Evolutionary conservation across 1,140 invertebrate genomes (phyloP).

Genomic region (Trachelipus rathkii): DNA sequence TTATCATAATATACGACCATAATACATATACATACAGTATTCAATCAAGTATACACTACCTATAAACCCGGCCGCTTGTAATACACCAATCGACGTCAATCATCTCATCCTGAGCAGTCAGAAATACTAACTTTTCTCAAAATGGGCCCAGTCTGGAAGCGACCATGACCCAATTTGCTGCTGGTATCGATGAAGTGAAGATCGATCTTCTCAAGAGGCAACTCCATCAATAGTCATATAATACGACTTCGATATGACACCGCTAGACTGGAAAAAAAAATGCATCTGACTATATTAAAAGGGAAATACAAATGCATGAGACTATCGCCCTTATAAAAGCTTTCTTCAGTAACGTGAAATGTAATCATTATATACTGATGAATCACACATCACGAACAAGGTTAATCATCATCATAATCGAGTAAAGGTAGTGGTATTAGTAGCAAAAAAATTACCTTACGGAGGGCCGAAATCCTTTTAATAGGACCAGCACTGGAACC

Average conservation of each 20-base stretch:
- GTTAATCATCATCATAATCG: neutral
- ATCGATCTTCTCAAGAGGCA: slow-evolving; percentile 95
- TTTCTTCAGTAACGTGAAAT: slow-evolving; percentile 11
- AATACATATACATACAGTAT: no score
- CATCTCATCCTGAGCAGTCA: slow-evolving; percentile 93
- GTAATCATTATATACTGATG: slow-evolving; percentile 21
- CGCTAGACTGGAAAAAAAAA: no score
- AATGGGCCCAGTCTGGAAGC: slow-evolving; percentile 97
- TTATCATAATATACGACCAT: no score
- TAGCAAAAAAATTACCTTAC: slow-evolving; percentile 68
- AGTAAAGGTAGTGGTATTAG: neutral
- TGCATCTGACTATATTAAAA: no score
- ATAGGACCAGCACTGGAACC: slow-evolving; percentile 97
- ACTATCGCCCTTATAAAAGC: no score
- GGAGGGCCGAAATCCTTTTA: slow-evolving; percentile 95
- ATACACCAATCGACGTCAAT: slow-evolving; percentile 98
- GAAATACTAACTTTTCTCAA: slow-evolving; percentile 89
- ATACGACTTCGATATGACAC: no score
- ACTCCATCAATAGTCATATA: no score
- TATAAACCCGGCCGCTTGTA: slow-evolving; percentile 99
- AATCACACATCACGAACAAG: slow-evolving; percentile 16
- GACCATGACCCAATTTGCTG: slow-evolving; percentile 99
- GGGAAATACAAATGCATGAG: no score
- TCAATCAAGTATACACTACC: slow-evolving; percentile 58
- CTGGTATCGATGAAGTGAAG: slow-evolving; percentile 99